A percentile compares a stretch with the other conserved stretches of the same genome.
Conservation (phyloP, 2,888 invertebrate species). For the Andrena haemorrhoa region DNA sequence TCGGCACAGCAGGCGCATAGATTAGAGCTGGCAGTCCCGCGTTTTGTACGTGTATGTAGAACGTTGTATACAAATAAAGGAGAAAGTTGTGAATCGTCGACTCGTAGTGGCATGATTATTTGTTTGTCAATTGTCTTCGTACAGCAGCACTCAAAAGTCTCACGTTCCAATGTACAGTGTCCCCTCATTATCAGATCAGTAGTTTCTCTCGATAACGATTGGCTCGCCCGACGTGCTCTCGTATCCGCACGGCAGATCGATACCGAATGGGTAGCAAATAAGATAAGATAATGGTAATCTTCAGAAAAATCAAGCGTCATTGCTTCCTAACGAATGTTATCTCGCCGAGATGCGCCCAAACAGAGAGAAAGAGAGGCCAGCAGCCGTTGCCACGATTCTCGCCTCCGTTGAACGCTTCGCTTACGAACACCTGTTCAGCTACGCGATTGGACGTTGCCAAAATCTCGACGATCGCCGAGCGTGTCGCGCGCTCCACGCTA, state of each 20-base stretch:
- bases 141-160: not conserved
- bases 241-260: constrained; percentile 1
- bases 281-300: constrained; percentile 39
- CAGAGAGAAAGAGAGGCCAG: not conserved
- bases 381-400: not conserved
- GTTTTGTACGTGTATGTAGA: constrained; percentile 43
- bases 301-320: not conserved
- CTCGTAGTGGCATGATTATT: constrained; percentile 24
- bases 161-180: too few species aligned
- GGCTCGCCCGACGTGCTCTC: not conserved
- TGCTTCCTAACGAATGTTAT: not conserved
- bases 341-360: not conserved
- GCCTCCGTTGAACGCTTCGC: not conserved
- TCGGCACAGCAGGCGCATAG: not conserved
- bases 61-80: constrained; percentile 49
- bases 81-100: constrained; percentile 16
- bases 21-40: constrained; percentile 10
- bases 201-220: not conserved
- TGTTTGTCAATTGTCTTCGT: constrained; percentile 21
- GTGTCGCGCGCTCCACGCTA: not conserved
- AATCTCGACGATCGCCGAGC: not conserved
- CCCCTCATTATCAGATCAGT: not conserved
- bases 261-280: constrained; percentile 16
- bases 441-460: not conserved
- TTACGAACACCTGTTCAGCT: constrained; percentile 21